phyloP scores from a whole-genome alignment of 2,797 vertebrate species.

The Nyctalus aviator region DNA sequence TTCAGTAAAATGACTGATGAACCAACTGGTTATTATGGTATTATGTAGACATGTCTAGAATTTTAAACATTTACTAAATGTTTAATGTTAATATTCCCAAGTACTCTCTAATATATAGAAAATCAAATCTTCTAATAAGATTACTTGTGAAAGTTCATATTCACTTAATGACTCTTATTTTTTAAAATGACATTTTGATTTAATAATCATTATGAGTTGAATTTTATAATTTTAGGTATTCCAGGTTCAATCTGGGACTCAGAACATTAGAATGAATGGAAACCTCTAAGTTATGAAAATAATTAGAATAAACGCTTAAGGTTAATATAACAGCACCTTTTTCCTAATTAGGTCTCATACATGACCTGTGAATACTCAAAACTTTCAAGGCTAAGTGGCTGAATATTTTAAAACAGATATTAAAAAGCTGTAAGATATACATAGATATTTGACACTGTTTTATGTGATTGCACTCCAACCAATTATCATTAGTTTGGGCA shows the following conservation, averaged over 20 bases:
- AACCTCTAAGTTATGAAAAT: conserved; percentile 61
- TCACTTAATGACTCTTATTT: conserved; percentile 73
- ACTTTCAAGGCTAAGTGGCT: conserved; percentile 51
- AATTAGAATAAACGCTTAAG: conserved; percentile 67
- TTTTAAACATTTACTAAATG: conserved; percentile 74
- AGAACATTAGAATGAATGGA: conserved; percentile 57
- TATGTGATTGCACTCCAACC: neutral
- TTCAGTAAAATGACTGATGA: conserved; percentile 52
- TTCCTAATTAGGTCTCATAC: conserved; percentile 59
- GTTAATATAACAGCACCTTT: conserved; percentile 56
- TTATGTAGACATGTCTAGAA: conserved; percentile 1
- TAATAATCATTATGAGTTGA: conserved; percentile 70
- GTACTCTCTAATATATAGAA: conserved; percentile 70
- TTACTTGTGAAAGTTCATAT: conserved; percentile 70
- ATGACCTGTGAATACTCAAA: conserved; percentile 68
- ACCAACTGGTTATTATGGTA: conserved; percentile 26
- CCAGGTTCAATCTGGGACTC: conserved; percentile 55
- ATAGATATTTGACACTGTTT: neutral
- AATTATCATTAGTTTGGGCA: neutral
- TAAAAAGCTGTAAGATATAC: neutral
- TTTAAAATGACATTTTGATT: conserved; percentile 71
- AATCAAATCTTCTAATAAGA: conserved; percentile 69
- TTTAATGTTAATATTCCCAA: conserved; percentile 61
- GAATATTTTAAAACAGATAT: conserved; percentile 62
- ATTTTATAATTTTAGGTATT: conserved; percentile 74